Evolutionary conservation across 2,113 vertebrate species (phyloP).

Genomic region (Lepidiolamprologus cunningtoni): DNA sequence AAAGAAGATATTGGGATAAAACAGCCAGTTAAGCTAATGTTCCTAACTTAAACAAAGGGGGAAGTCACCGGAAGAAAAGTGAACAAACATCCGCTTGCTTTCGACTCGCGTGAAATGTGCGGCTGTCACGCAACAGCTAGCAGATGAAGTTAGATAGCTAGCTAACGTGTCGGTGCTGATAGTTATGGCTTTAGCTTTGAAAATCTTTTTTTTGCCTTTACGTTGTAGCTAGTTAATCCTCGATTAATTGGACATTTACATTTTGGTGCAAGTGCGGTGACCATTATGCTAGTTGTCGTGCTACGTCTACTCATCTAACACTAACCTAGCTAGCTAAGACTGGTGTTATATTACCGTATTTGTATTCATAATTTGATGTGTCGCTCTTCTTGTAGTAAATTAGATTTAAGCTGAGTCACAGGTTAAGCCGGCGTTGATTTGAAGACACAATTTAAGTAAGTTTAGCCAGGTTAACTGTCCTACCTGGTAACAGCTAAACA

Average conservation of each 20-base stretch:
- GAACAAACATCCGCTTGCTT: background rate
- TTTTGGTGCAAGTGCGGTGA: background rate
- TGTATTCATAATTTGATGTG: background rate
- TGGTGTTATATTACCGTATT: background rate
- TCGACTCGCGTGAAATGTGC: background rate
- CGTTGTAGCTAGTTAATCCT: background rate
- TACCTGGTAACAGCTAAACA: background rate
- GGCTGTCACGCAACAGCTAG: background rate
- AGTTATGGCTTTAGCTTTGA: background rate
- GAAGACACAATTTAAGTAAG: background rate
- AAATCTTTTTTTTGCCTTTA: background rate
- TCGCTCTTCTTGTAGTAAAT: background rate
- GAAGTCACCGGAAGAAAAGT: background rate
- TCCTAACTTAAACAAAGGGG: background rate
- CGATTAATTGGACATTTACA: background rate
- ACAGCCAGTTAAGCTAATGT: background rate
- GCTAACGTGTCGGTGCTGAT: background rate
- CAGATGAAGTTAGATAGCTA: slow-evolving; percentile 7
- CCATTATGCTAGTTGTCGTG: background rate
- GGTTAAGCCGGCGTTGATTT: background rate
- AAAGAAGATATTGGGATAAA: background rate
- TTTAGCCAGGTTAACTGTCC: background rate
- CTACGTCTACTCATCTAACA: background rate
- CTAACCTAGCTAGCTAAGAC: background rate
- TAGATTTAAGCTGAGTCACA: background rate